phyloP scores from a whole-genome alignment of 1,140 invertebrate species.

The Oryctes rhinoceros region DNA sequence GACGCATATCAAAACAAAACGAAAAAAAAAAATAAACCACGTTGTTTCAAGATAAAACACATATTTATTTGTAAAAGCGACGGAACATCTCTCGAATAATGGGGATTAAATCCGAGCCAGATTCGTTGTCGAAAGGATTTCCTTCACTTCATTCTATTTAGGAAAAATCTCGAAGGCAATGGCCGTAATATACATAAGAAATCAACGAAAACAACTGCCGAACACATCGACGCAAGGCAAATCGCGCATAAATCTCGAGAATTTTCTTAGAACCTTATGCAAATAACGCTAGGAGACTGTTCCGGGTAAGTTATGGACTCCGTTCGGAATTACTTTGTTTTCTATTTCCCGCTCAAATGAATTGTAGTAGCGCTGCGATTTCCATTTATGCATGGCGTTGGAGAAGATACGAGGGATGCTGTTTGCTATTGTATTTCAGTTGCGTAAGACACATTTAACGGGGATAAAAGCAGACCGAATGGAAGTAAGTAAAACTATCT shows the following conservation, averaged over 20 bases:
- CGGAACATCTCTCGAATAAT: slow-evolving; percentile 12
- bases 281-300: slow-evolving; percentile 1
- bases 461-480: too few relatives aligned
- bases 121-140: not conserved
- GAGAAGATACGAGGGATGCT: not conserved
- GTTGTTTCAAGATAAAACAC: not conserved
- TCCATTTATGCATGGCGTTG: not conserved
- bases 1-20: too few relatives aligned
- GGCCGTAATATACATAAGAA: slow-evolving; percentile 27
- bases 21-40: not conserved
- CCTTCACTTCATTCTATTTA: slow-evolving; percentile 3
- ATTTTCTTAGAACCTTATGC: slow-evolving; percentile 29
- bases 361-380: not conserved
- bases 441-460: too few relatives aligned
- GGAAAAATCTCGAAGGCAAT: slow-evolving; percentile 18
- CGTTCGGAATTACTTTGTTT: slow-evolving; percentile 13
- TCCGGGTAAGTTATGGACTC: slow-evolving; percentile 28
- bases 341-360: slow-evolving; percentile 25
- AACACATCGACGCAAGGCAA: not conserved
- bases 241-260: slow-evolving; percentile 22
- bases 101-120: not conserved
- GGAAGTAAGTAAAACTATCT: too few relatives aligned
- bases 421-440: not conserved
- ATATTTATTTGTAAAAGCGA: not conserved
- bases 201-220: slow-evolving; percentile 15